Base-by-base conservation (phyloP, 2,113 vertebrate genomes). In the Anguilla rostrata region DNA sequence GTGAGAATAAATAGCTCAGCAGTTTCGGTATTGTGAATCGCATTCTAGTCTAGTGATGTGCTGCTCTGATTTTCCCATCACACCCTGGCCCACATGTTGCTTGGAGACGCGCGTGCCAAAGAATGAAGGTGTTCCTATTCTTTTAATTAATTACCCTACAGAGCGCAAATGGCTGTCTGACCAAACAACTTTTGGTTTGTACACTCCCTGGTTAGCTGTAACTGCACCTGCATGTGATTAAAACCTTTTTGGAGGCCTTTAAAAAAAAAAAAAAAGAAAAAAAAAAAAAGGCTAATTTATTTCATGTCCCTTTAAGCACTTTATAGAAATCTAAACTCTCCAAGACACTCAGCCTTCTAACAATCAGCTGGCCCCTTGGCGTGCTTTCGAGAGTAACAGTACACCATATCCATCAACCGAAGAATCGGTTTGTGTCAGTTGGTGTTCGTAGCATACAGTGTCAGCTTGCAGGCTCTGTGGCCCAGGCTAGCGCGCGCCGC, bases 391-490 rank as follows among this genome's bases (percentile, higher is more conserved):
- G 20, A 34, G 39, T 84, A 71, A 6, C 4, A 39, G 39, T 1
- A 3, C 39, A 29, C 60, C 4, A 18, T 60, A 46, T 84, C 83
- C 16, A 39, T 9, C 60, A 75, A 14, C 39, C 26, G 8, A 66
- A 22, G 18, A 56, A 39, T 41, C 63, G 34, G 20, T 16, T 34
- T 78, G 46, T 40, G 46, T 49, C 39, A 79, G 53, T 91, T 89
- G 91, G 89, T 84, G 87, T 75, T 22, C 0, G 6, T 22, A 29
- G 71, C n/a, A 34, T 15, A 75, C n/a, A 9, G 71, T 75, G 43
- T 82, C 18, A 81, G 63, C 93, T 90, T 87, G 83, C 81, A 29
- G 80, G 82, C 29, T 78, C 63, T 20, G 78, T 1, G 34, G 22
- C 81, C 87, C 82, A 12, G 39, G 46, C 57, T 90, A 92, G 43